Evolutionary conservation across 2,888 invertebrate genomes (phyloP).

Genomic region (Trilocha varians): DNA sequence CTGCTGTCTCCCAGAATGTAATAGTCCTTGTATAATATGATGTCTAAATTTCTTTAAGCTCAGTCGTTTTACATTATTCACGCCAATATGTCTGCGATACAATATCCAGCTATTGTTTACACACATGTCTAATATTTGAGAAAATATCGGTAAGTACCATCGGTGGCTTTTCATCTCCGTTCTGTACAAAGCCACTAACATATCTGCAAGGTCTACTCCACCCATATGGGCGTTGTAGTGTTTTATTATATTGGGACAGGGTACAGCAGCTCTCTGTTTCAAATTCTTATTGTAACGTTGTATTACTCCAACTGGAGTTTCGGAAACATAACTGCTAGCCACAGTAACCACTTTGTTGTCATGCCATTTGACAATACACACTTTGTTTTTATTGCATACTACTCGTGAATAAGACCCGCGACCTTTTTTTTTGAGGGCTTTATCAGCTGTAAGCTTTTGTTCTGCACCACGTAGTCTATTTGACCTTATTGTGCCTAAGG

Average conservation of each 20-base stretch:
- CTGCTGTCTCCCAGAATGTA: slow-evolving; percentile 6
- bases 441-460: slow-evolving; percentile 5
- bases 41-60: slow-evolving; percentile 8
- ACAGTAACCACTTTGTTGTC: slow-evolving; percentile 12
- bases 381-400: slow-evolving; percentile 10
- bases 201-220: slow-evolving; percentile 8
- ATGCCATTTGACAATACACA: slow-evolving; percentile 12
- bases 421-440: slow-evolving; percentile 4
- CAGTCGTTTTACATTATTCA: slow-evolving; percentile 6
- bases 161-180: slow-evolving; percentile 10
- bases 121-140: slow-evolving; percentile 10
- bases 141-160: slow-evolving; percentile 12
- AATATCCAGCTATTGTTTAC: slow-evolving; percentile 11
- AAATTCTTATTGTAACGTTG: slow-evolving; percentile 11
- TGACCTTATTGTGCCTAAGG: slow-evolving; percentile 10
- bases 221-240: slow-evolving; percentile 12
- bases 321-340: slow-evolving; percentile 6
- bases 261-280: slow-evolving; percentile 9
- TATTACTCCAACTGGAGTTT: slow-evolving; percentile 5
- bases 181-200: slow-evolving; percentile 6
- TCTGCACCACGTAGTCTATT: slow-evolving; percentile 12
- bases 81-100: slow-evolving; percentile 3
- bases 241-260: slow-evolving; percentile 12
- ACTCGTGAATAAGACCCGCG: slow-evolving; percentile 7
- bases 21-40: slow-evolving; percentile 8